Percentiles rank a stretch among this genome's conserved stretches.
Evolutionary conservation across 2,888 invertebrate genomes (phyloP).

Genomic region (Thecocarcelia acutangulata): DNA sequence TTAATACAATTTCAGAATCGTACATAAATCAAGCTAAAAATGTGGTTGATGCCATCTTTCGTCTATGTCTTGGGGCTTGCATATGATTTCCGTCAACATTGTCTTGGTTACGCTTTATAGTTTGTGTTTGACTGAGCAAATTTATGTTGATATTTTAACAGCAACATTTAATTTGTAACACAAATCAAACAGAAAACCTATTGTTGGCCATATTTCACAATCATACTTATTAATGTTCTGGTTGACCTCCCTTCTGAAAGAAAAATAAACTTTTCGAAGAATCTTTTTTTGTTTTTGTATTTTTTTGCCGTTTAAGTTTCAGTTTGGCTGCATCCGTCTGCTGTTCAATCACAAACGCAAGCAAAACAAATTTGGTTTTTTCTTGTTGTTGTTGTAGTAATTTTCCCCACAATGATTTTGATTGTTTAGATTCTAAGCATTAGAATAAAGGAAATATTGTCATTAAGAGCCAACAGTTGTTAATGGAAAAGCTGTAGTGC

Average conservation of each 20-base stretch:
- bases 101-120: too few species aligned
- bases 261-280: slow-evolving; percentile 26
- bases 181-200: slow-evolving; percentile 20
- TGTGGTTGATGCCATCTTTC: too few species aligned
- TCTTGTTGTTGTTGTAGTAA: not conserved
- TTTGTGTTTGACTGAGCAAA: not conserved
- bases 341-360: slow-evolving; percentile 5
- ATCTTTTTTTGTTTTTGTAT: slow-evolving; percentile 1
- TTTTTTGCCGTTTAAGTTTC: slow-evolving; percentile 19
- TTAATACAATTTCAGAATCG: too few species aligned
- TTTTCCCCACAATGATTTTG: slow-evolving; percentile 27
- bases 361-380: slow-evolving; percentile 30
- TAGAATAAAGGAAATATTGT: slow-evolving; percentile 5
- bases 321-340: slow-evolving; percentile 1
- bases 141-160: slow-evolving; percentile 10
- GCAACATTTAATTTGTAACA: slow-evolving; percentile 7
- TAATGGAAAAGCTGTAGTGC: slow-evolving; percentile 12
- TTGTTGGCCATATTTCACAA: slow-evolving; percentile 46
- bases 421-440: slow-evolving; percentile 3
- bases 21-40: too few species aligned
- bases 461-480: slow-evolving; percentile 20
- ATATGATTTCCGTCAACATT: too few species aligned
- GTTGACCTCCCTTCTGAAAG: slow-evolving; percentile 49
- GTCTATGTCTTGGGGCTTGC: too few species aligned
- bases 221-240: slow-evolving; percentile 55